Evolutionary conservation across 2,888 invertebrate species (phyloP).

Genomic region (Apotomis capreana): DNA sequence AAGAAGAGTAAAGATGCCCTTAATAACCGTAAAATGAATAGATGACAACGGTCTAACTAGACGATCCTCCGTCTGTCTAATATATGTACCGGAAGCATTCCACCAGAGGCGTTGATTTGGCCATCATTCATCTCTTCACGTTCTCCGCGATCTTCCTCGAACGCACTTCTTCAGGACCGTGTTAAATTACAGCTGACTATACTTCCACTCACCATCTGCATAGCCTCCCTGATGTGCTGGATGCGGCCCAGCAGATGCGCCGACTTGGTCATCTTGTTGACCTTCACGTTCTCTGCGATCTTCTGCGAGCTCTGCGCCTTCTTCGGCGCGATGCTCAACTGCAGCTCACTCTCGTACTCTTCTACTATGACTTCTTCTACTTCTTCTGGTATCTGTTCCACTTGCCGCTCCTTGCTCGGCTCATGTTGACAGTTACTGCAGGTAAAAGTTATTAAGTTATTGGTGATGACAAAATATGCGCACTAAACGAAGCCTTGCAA

Average conservation of each 20-base stretch:
- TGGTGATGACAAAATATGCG: no score
- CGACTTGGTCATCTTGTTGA: slow-evolving; percentile 71
- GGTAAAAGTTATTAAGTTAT: neutral
- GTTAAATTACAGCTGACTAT: neutral
- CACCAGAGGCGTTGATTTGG: no score
- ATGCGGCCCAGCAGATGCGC: slow-evolving; percentile 69
- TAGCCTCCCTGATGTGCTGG: slow-evolving; percentile 50
- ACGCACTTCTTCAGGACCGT: no score
- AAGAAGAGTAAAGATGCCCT: no score
- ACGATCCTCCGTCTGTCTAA: no score
- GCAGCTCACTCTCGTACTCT: slow-evolving; percentile 55
- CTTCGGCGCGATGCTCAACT: slow-evolving; percentile 63
- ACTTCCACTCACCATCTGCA: slow-evolving; percentile 57
- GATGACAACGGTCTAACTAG: no score
- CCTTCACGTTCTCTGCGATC: slow-evolving; percentile 54
- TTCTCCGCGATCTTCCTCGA: no score
- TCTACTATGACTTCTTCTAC: slow-evolving; percentile 44
- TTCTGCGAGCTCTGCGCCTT: slow-evolving; percentile 73
- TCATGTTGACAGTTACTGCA: slow-evolving; percentile 51
- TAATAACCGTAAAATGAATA: no score
- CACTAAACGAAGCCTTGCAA: no score
- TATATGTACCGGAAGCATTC: no score
- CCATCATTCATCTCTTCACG: no score
- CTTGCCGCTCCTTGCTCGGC: slow-evolving; percentile 41
- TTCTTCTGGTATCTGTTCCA: slow-evolving; percentile 43